Percentiles rank a stretch among this genome's conserved stretches.
phyloP scores from a whole-genome alignment of 2,113 vertebrate species.

The Archocentrus centrarchus region DNA sequence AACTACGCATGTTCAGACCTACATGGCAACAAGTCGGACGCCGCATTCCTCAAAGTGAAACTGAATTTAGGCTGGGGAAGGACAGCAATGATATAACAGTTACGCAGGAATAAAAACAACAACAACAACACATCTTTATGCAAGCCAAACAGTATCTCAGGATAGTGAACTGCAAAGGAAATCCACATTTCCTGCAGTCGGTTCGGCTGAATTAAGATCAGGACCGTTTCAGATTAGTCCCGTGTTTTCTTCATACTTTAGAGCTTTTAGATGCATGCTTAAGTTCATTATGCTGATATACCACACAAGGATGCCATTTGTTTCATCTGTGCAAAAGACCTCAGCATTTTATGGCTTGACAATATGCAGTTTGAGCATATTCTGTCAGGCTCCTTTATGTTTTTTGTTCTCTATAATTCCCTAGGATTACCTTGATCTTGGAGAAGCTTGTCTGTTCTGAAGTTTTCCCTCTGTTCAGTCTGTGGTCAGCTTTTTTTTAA shows the following conservation, averaged over 20 bases:
- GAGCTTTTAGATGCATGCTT: neutral
- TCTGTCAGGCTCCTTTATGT: neutral
- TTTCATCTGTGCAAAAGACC: neutral
- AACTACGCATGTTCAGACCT: constrained; percentile 29
- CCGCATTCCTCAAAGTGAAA: constrained; percentile 65
- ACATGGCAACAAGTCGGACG: neutral
- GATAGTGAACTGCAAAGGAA: neutral
- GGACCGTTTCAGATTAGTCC: neutral
- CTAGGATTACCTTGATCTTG: neutral
- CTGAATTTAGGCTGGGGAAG: neutral
- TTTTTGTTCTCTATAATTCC: neutral
- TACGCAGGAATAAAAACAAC: neutral
- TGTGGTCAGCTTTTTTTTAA: neutral
- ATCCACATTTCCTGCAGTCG: neutral
- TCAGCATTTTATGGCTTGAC: too few species aligned
- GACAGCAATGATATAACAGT: constrained; percentile 13
- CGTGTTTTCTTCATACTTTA: neutral
- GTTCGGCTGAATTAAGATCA: neutral
- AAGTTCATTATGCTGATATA: neutral
- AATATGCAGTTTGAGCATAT: neutral
- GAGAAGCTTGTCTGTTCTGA: neutral
- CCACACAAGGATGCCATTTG: neutral
- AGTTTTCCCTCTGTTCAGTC: neutral
- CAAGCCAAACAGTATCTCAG: neutral
- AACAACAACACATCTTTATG: neutral